Conservation (phyloP, 2,888 invertebrate species). For the Cheilosia scutellata region DNA sequence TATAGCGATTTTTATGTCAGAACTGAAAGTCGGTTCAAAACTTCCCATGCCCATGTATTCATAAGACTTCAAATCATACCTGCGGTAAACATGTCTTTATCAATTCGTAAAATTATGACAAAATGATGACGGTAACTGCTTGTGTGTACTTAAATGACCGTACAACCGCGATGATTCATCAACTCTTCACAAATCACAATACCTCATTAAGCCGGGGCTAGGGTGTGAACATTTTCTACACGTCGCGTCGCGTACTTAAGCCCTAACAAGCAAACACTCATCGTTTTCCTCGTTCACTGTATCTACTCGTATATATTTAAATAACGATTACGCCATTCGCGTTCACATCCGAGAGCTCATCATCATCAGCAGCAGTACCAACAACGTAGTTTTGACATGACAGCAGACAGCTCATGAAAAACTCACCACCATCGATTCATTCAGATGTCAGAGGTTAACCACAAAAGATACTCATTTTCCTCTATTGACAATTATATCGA, state of each 20-base stretch:
- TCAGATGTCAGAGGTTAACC: slow-evolving; percentile 67
- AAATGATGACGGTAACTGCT: background rate
- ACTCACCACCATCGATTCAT: slow-evolving; percentile 46
- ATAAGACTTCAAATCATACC: background rate
- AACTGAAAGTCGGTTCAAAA: too few species aligned
- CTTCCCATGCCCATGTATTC: too few species aligned
- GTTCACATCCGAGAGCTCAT: slow-evolving; percentile 35
- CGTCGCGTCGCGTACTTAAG: background rate
- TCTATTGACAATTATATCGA: slow-evolving; percentile 11
- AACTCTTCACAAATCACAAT: slow-evolving; percentile 25
- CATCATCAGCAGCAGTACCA: background rate
- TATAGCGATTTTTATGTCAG: too few species aligned
- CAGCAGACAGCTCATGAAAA: slow-evolving; percentile 31
- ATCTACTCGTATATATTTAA: slow-evolving; percentile 22
- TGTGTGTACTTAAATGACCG: slow-evolving; percentile 14
- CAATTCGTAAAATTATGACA: slow-evolving; percentile 13
- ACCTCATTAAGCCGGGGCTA: slow-evolving; percentile 7
- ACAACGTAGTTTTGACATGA: slow-evolving; percentile 10
- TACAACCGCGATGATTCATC: slow-evolving; percentile 28
- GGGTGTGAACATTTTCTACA: slow-evolving; percentile 11
- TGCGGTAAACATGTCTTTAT: slow-evolving; percentile 4
- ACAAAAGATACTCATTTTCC: slow-evolving; percentile 43
- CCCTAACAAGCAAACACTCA: slow-evolving; percentile 34
- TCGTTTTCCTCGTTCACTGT: slow-evolving; percentile 31
- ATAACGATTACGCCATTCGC: slow-evolving; percentile 65